These are phyloP conservation scores for Pycnomerus fuliginosus DNA, from an alignment of 2,888 invertebrate genomes.

Conservation along the genomic window DNA sequence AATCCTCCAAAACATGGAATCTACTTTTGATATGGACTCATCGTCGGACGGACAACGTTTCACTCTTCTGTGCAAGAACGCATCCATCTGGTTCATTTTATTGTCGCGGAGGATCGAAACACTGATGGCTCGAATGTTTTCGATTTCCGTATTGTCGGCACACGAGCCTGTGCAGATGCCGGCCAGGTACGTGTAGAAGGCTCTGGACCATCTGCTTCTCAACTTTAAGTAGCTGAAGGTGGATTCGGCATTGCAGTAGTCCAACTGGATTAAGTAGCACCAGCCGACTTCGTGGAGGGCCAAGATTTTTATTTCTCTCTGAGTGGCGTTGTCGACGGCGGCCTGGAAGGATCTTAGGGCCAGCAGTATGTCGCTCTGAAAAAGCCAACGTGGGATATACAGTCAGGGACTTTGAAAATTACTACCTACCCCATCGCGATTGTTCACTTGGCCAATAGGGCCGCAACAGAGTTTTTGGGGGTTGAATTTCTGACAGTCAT, in stretches of 20 bases:
- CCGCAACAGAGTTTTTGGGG: too few species aligned
- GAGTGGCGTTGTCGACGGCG: conserved; percentile 60
- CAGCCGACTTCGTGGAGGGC: conserved; percentile 64
- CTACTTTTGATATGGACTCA: conserved; percentile 32
- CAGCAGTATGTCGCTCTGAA: conserved; percentile 60
- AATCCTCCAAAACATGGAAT: conserved; percentile 56
- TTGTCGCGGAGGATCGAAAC: conserved; percentile 24
- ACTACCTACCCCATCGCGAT: too few species aligned
- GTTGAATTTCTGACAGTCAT: too few species aligned
- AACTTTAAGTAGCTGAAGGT: conserved; percentile 59
- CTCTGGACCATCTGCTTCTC: conserved; percentile 65
- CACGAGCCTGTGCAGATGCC: conserved; percentile 50
- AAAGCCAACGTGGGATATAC: conserved; percentile 22
- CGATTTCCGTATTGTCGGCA: conserved; percentile 26
- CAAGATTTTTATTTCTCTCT: conserved; percentile 63
- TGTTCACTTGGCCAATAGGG: too few species aligned
- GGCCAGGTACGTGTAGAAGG: conserved; percentile 65
- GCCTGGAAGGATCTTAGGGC: conserved; percentile 60
- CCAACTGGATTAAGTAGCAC: conserved; percentile 64
- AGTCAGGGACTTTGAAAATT: neutral
- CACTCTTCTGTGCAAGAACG: conserved; percentile 42
- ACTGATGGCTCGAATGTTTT: conserved; percentile 39
- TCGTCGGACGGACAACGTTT: conserved; percentile 40
- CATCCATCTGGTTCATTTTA: conserved; percentile 47
- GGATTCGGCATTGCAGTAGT: conserved; percentile 57